Evolutionary conservation across 2,888 invertebrate species (phyloP).

Genomic region (Odontocerum albicorne): DNA sequence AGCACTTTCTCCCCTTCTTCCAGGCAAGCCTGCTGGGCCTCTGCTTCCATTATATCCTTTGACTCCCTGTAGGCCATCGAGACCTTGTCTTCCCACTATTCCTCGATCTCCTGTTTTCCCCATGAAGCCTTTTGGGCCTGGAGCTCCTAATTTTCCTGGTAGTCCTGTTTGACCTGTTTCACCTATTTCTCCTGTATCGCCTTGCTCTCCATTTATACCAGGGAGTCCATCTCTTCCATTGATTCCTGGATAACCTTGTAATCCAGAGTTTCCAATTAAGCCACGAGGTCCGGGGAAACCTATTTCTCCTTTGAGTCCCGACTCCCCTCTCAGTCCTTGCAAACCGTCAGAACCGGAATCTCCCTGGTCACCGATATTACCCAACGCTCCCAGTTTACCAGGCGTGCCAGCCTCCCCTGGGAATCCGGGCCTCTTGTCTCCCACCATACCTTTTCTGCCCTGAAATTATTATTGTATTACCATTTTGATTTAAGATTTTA

Average conservation of each 20-base stretch:
- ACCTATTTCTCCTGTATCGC: constrained; percentile 56
- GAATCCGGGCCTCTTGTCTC: constrained; percentile 39
- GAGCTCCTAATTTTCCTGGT: constrained; percentile 52
- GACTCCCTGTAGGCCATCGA: constrained; percentile 54
- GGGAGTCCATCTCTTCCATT: constrained; percentile 49
- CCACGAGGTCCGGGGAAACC: constrained; percentile 45
- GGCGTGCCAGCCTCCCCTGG: constrained; percentile 36
- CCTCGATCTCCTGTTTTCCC: constrained; percentile 60
- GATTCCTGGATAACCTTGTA: constrained; percentile 34
- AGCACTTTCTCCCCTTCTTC: constrained; percentile 63
- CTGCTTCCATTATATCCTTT: constrained; percentile 58
- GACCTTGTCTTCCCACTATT: constrained; percentile 25
- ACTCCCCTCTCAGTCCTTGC: constrained; percentile 49
- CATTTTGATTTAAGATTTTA: not conserved
- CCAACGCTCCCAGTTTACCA: constrained; percentile 23
- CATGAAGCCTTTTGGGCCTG: constrained; percentile 54
- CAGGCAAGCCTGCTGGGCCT: constrained; percentile 55
- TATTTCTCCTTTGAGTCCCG: constrained; percentile 61
- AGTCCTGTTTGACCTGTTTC: constrained; percentile 59
- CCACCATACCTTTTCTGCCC: constrained; percentile 49
- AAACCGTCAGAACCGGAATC: constrained; percentile 48
- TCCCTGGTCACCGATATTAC: constrained; percentile 46
- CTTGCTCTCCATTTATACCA: constrained; percentile 52
- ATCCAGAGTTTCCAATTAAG: constrained; percentile 48
- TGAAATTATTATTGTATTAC: constrained; percentile 6